Conservation (phyloP, 2,797 vertebrate genomes). For the Takifugu rubripes region DNA sequence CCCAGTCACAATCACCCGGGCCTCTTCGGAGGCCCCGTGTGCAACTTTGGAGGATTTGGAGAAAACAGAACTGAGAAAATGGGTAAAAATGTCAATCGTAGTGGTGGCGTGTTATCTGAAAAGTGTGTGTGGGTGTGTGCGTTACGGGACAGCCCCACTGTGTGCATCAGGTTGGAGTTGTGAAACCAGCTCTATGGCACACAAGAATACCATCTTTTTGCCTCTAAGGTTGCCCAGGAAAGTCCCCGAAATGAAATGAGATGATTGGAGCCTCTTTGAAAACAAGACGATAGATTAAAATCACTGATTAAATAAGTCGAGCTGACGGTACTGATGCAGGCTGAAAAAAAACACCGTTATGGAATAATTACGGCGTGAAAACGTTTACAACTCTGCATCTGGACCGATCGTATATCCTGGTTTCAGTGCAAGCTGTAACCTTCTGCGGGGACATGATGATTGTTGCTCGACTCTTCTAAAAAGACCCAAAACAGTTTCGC, state of each 20-base stretch:
- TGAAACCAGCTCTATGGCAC: slow-evolving; percentile 47
- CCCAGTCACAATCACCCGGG: slow-evolving; percentile 38
- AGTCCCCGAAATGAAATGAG: slow-evolving; percentile 20
- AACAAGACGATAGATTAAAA: neutral
- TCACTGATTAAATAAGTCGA: too few species aligned
- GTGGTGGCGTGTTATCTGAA: slow-evolving; percentile 9
- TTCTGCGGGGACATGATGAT: slow-evolving; percentile 41
- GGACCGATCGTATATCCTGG: slow-evolving; percentile 56
- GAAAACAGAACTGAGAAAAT: neutral
- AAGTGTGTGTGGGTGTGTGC: slow-evolving; percentile 4
- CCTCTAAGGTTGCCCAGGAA: slow-evolving; percentile 32
- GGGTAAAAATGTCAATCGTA: slow-evolving; percentile 2
- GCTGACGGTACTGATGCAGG: too few species aligned
- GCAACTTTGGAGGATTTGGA: slow-evolving; percentile 6
- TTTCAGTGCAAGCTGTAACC: slow-evolving; percentile 48
- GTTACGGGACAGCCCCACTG: slow-evolving; percentile 44
- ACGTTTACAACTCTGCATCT: slow-evolving; percentile 39
- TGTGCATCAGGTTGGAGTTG: slow-evolving; percentile 48
- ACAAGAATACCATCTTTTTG: slow-evolving; percentile 5
- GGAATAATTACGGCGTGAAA: too few species aligned
- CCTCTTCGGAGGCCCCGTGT: slow-evolving; percentile 22
- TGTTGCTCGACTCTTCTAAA: slow-evolving; percentile 55
- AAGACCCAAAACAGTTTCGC: slow-evolving; percentile 62
- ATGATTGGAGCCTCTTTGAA: neutral
- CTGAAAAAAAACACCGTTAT: too few species aligned